Evolutionary conservation across 1,140 invertebrate genomes (phyloP).

Genomic region (Solenopsis invicta): DNA sequence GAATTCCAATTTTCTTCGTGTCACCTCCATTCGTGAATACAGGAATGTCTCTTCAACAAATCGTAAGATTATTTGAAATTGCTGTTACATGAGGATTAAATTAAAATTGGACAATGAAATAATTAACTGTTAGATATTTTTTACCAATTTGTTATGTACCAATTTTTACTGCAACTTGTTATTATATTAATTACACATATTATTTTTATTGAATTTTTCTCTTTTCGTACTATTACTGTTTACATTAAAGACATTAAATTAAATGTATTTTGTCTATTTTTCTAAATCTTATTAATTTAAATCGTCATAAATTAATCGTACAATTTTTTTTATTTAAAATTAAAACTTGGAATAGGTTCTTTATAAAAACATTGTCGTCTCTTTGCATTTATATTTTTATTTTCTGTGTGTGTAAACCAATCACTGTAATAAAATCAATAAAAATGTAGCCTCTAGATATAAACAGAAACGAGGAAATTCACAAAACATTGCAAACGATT

Average conservation of each 20-base stretch:
- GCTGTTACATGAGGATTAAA: not conserved
- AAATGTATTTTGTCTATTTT: not conserved
- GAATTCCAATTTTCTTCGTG: not conserved
- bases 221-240: not conserved
- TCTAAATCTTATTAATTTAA: not conserved
- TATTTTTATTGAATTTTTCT: not conserved
- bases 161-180: not conserved
- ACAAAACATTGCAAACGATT: not conserved
- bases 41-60: not conserved
- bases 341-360: not conserved
- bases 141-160: not conserved
- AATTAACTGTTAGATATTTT: not conserved
- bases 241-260: not conserved
- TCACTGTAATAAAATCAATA: not conserved
- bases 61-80: not conserved
- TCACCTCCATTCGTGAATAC: not conserved
- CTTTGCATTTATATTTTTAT: not conserved
- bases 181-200: not conserved
- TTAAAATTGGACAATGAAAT: not conserved
- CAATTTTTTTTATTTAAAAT: slow-evolving; percentile 3
- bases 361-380: not conserved
- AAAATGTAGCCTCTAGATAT: not conserved
- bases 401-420: not conserved
- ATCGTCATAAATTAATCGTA: not conserved
- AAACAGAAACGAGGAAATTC: not conserved